A percentile compares a stretch with the other conserved stretches of the same genome.
These are phyloP conservation scores for Tholera decimalis DNA, from an alignment of 2,888 invertebrate genomes.

Conservation along the genomic window DNA sequence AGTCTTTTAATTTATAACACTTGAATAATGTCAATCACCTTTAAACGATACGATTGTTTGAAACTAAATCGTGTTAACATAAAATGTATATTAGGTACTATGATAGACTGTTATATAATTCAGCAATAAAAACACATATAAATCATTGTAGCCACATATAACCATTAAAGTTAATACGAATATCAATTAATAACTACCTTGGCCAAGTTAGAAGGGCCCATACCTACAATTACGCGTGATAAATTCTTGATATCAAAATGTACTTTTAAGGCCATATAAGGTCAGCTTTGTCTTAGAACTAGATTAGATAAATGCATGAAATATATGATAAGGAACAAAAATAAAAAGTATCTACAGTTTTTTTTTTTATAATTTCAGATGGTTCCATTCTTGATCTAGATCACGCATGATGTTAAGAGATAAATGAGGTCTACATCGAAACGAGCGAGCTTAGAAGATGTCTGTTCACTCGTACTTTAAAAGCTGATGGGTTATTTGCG, in stretches of 20 bases:
- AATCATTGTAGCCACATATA: conserved; percentile 57
- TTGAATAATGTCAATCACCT: conserved; percentile 33
- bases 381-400: too few relatives aligned
- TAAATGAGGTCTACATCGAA: too few relatives aligned
- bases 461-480: too few relatives aligned
- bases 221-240: conserved; percentile 60
- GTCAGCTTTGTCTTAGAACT: conserved; percentile 55
- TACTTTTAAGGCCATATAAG: conserved; percentile 49
- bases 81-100: conserved; percentile 29
- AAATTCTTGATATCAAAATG: conserved; percentile 53
- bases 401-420: too few relatives aligned
- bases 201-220: conserved; percentile 78
- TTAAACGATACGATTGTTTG: conserved; percentile 34
- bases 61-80: conserved; percentile 45
- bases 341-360: not conserved
- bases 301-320: conserved; percentile 11
- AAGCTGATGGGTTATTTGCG: too few relatives aligned
- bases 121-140: conserved; percentile 51
- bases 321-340: not conserved
- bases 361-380: too few relatives aligned
- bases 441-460: too few relatives aligned
- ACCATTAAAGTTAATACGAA: conserved; percentile 57
- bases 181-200: conserved; percentile 70
- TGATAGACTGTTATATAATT: conserved; percentile 45
- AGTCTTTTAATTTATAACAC: conserved; percentile 30